Base-by-base conservation (phyloP, 1,140 invertebrate species). In the Drosophila kohkoa region DNA sequence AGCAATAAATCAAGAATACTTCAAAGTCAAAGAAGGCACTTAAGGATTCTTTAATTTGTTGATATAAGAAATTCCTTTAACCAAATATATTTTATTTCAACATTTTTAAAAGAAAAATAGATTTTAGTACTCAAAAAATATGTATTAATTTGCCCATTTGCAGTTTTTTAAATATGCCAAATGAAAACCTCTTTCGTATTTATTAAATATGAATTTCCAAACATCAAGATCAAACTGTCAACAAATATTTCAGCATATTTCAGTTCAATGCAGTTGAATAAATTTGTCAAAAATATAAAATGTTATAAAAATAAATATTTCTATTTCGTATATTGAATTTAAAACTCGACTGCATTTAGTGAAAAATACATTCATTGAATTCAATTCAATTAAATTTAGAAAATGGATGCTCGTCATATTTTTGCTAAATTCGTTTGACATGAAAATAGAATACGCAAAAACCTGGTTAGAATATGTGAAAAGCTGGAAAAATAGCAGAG, bases 361-460 rank as follows among this genome's bases (percentile, higher is more conserved):
- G 15, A 10, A 10, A 48, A 48, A 48, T 41, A n/a, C 10, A 20
- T 48, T 20, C 48, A 49, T 49, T 49, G 20, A 49, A 49, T 52
- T 30, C 49, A 52, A 30, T 54, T 54, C 51, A 54, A 54, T 54
- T 54, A 32, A 54, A 35, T 54, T 32, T 35, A 35, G 28, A 35
- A 32, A 32, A 54, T 54, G 51, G n/a, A 54, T 35, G 8, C 15
- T 51, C 46, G 30, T 49, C 46, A 35, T 41, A 57, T 30, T 30
- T 32, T 46, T 30, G 45, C 15, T 48, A 62, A 49, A 62, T 62
- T 46, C 54, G 54, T 57, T 60, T 30, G 43, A 46, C 20, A 8
- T n/a, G 7, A 28, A 59, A 59, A 59, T 13, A 46, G 57, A 46
- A 46, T 46, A 51, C 16, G 16, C 35, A 51, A 63, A 63, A 63